Base-by-base conservation (phyloP, 2,113 vertebrate species). In the Neomonachus schauinslandi region DNA sequence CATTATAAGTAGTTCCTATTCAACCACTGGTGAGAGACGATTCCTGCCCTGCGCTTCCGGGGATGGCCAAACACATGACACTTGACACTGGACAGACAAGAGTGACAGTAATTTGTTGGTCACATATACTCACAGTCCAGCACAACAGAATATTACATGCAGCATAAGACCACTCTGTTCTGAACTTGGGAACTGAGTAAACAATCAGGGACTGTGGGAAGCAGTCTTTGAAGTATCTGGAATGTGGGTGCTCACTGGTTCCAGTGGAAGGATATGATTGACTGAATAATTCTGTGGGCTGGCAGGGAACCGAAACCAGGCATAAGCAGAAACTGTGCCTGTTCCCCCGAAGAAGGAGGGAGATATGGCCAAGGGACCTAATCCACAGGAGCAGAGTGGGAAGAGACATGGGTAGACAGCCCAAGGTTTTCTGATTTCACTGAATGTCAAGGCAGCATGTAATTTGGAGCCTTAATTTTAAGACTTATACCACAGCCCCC, bases 151-250 rank as follows among this genome's bases (percentile, higher is more conserved):
- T 33, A 15, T 21, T 42, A 16, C 6, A 1, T 15, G 4, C 6
- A n/a, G 1, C 3, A 19, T 1, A 7, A 24, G 21, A 7, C 33
- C 13, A 19, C 18, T 19, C 0, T 10, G 31, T 36, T n/a, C 10
- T 84, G 84, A 26, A 22, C 8, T 31, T 72, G 16, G 57, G 46
- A 28, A 12, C 49, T 53, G 9, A 21, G 1, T 8, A 5, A 61
- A 59, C 1, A 69, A 28, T 3, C 8, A 4, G 16, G 2, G 31
- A 4, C 15, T n/a, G 1, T 15, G 46, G 7, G n/a, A 95, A 14
- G 13, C 11, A 49, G 7, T 18, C 19, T 61, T 22, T 57, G 36
- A 3, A 55, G 46, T 4, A 53, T 51, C 28, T 51, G 79, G 65
- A 28, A 18, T 22, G 24, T 51, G 24, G 13, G 7, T 69, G 8